Evolutionary conservation across 2,888 invertebrate genomes (phyloP).

Genomic region (Thelaira solivaga): DNA sequence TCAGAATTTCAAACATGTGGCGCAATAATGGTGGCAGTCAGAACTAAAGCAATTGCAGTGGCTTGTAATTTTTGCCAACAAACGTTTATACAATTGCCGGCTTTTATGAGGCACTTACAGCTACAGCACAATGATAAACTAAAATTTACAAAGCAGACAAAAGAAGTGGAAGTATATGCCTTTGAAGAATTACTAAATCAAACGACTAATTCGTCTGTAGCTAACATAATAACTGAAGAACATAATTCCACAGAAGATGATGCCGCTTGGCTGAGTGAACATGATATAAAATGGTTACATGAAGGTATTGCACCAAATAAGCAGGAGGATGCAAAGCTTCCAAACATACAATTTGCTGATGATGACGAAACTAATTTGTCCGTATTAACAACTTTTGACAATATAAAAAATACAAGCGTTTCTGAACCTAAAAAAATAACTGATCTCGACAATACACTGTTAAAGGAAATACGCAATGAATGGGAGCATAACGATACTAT

Average conservation of each 20-base stretch:
- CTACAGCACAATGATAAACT: constrained; percentile 63
- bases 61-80: constrained; percentile 66
- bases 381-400: constrained; percentile 32
- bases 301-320: background rate
- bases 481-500: background rate
- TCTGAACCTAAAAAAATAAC: background rate
- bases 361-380: constrained; percentile 9
- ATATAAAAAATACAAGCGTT: constrained; percentile 15
- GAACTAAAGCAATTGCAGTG: constrained; percentile 63
- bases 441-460: background rate
- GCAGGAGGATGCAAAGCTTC: no score
- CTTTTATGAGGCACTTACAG: constrained; percentile 67
- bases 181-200: constrained; percentile 66
- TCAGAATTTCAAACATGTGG: constrained; percentile 68
- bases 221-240: background rate
- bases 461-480: constrained; percentile 3
- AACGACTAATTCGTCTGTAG: background rate
- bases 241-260: constrained; percentile 21
- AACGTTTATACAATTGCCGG: constrained; percentile 58
- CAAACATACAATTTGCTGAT: no score
- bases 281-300: constrained; percentile 10
- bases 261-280: constrained; percentile 7
- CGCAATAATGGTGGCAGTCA: constrained; percentile 66
- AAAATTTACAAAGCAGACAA: constrained; percentile 46
- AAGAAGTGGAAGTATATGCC: constrained; percentile 63